Percentiles rank a stretch among this genome's conserved stretches.
phyloP scores from a whole-genome alignment of 1,140 invertebrate species.

The Paralvinella palmiformis region DNA sequence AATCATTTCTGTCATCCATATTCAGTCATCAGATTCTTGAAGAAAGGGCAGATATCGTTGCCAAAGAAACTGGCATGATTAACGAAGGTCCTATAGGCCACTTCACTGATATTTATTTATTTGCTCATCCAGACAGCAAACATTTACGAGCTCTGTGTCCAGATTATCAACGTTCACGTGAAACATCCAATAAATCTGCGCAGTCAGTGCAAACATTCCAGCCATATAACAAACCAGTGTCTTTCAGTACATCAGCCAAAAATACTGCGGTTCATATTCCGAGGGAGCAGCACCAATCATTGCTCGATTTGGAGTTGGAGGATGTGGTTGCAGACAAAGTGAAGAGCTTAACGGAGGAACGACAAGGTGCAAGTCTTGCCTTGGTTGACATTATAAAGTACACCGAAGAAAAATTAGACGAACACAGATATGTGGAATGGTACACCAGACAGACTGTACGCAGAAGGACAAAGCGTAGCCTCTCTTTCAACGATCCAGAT shows the following conservation, averaged over 20 bases:
- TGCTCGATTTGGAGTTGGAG: background rate
- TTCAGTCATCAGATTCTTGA: too few species aligned
- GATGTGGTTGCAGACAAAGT: background rate
- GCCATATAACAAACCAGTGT: background rate
- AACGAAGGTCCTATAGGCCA: conserved; percentile 13
- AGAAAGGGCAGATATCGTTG: conserved; percentile 6
- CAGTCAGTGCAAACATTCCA: background rate
- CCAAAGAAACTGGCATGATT: conserved; percentile 11
- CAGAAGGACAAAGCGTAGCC: conserved; percentile 26
- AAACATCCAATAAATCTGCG: background rate
- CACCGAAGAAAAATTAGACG: conserved; percentile 22
- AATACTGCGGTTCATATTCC: background rate
- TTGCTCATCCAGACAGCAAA: conserved; percentile 14
- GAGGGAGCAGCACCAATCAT: too few species aligned
- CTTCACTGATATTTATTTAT: conserved; percentile 13
- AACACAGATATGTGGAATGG: conserved; percentile 31
- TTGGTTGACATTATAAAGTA: too few species aligned
- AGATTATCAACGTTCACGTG: background rate
- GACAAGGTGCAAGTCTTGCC: conserved; percentile 14
- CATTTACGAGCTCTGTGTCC: too few species aligned
- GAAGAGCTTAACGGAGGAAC: background rate
- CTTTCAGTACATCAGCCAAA: background rate
- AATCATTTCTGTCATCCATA: too few species aligned
- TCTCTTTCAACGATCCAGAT: conserved; percentile 34
- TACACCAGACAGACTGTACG: conserved; percentile 31